Conservation (phyloP, 2,113 vertebrate genomes). For the Tiliqua scincoides region DNA sequence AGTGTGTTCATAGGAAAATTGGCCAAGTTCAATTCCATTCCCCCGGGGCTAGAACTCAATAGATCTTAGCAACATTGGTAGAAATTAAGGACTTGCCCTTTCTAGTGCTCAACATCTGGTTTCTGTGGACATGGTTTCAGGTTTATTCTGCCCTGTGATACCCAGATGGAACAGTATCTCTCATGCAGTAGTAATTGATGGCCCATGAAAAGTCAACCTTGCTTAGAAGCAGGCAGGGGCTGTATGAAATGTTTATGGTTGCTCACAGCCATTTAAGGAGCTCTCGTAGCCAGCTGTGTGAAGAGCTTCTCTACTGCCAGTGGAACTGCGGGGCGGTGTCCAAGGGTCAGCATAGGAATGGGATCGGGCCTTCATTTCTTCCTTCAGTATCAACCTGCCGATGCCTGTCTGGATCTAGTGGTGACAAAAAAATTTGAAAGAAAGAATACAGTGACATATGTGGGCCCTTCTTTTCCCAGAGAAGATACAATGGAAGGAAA, state of each 20-base stretch:
- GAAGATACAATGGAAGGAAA: neutral
- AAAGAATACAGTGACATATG: neutral
- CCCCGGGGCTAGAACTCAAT: neutral
- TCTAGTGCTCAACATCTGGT: neutral
- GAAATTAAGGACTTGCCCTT: neutral
- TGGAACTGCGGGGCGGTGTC: constrained; percentile 92
- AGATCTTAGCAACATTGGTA: neutral
- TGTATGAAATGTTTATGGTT: accelerated
- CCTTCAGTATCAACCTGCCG: constrained; percentile 96
- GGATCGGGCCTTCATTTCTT: constrained; percentile 98
- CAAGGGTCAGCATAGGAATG: constrained; percentile 96
- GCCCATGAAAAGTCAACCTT: neutral
- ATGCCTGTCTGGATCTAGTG: constrained; percentile 96
- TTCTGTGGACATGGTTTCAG: neutral
- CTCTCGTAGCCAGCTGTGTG: constrained; percentile 87
- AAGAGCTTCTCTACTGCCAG: constrained; percentile 95
- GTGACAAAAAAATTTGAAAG: neutral
- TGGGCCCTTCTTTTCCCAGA: neutral
- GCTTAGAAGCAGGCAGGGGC: neutral
- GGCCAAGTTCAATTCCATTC: neutral
- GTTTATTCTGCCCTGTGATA: neutral
- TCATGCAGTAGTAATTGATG: neutral
- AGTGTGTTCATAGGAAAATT: neutral
- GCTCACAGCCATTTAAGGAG: constrained; percentile 96
- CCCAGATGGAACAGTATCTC: neutral